Evolutionary conservation across 1,140 invertebrate genomes (phyloP).

Genomic region (Micrasema longulum): DNA sequence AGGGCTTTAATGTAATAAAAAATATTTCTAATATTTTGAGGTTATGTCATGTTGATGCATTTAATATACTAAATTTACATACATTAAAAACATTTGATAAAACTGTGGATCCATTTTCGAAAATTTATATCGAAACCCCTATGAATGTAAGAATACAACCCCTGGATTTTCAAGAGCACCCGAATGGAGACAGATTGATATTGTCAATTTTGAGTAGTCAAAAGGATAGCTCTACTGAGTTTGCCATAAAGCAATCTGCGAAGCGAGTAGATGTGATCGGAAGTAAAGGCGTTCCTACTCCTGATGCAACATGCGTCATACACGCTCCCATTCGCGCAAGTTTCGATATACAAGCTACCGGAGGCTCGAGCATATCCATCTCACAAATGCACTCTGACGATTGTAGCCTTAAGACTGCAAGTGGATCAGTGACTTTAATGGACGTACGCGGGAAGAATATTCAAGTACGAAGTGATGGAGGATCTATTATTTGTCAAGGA

Average conservation of each 20-base stretch:
- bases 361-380: slow-evolving; percentile 62
- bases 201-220: slow-evolving; percentile 64
- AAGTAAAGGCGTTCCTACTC: slow-evolving; percentile 60
- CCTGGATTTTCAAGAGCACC: slow-evolving; percentile 62
- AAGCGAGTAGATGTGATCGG: slow-evolving; percentile 66
- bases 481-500: slow-evolving; percentile 60
- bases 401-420: slow-evolving; percentile 63
- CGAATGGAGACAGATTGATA: slow-evolving; percentile 62
- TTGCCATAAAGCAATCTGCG: slow-evolving; percentile 58
- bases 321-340: slow-evolving; percentile 65
- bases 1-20: slow-evolving; percentile 16
- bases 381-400: slow-evolving; percentile 63
- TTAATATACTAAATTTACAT: slow-evolving; percentile 64
- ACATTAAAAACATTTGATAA: slow-evolving; percentile 66
- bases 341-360: slow-evolving; percentile 63
- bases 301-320: slow-evolving; percentile 64
- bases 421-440: slow-evolving; percentile 60
- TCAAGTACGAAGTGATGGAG: slow-evolving; percentile 61
- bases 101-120: slow-evolving; percentile 64
- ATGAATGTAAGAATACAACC: slow-evolving; percentile 66
- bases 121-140: slow-evolving; percentile 66
- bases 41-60: slow-evolving; percentile 63
- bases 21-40: slow-evolving; percentile 60
- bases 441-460: slow-evolving; percentile 64
- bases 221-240: slow-evolving; percentile 63